These are phyloP conservation scores for Acanthochromis polyacanthus DNA, from an alignment of 2,113 vertebrate species.

Conservation along the genomic window DNA sequence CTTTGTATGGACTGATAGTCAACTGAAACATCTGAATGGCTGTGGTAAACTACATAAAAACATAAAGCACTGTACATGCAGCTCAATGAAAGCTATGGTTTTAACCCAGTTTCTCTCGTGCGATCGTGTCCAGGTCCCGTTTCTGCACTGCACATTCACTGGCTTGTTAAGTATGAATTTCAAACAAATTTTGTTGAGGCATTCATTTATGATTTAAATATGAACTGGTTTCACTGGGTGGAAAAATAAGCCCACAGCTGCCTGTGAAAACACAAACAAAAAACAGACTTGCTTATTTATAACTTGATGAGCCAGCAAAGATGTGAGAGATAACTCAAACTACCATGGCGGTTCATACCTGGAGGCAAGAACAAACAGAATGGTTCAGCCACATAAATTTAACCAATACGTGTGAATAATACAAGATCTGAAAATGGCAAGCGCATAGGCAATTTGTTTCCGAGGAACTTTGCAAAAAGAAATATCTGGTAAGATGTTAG, in stretches of 20 bases:
- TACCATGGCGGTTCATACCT: slow-evolving; percentile 46
- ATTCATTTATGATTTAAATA: background rate
- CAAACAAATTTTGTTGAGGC: background rate
- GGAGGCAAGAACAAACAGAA: slow-evolving; percentile 53
- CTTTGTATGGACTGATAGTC: slow-evolving; percentile 6
- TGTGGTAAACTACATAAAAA: background rate
- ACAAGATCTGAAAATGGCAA: background rate
- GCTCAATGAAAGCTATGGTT: background rate
- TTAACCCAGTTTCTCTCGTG: background rate
- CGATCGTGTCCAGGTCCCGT: background rate
- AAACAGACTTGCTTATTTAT: slow-evolving; percentile 30
- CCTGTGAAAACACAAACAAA: slow-evolving; percentile 50
- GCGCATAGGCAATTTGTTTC: background rate
- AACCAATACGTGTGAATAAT: background rate
- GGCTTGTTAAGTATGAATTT: background rate
- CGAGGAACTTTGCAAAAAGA: background rate
- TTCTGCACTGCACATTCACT: background rate
- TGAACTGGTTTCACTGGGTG: slow-evolving; percentile 28
- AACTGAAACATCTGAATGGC: background rate
- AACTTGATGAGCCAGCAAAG: slow-evolving; percentile 68
- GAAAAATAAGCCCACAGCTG: slow-evolving; percentile 50
- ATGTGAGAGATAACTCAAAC: slow-evolving; percentile 55
- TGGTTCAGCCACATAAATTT: background rate
- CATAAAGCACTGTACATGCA: background rate
- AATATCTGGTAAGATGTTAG: background rate